Base-by-base conservation (phyloP, 2,113 vertebrate genomes). In the Acanthisitta chloris region DNA sequence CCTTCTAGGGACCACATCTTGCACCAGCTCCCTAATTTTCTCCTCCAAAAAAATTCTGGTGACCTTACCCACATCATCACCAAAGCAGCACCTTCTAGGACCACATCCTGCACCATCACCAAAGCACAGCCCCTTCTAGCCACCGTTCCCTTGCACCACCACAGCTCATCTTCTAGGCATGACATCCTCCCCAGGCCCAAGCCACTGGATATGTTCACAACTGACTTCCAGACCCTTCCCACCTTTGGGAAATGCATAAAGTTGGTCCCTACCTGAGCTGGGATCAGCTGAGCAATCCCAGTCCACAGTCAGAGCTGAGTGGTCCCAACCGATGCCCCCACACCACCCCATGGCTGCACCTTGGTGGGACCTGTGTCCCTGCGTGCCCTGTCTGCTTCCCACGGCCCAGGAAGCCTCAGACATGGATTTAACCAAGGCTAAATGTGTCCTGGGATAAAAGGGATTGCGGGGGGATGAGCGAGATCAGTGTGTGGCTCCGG, bases 361-460 rank as follows among this genome's bases (percentile, higher is more conserved):
- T 2, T 0, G 9, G 10, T 23, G 43, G 65, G 34, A 77, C 15
- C 20, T 1, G 0, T 1, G 7, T 19, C 46, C 45, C 34, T 4
- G 9, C 6, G 7, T 40, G 40, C 20, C 20, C 52, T 23, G 2
- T 2, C 42, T 20, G 23, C 36, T 45, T 54, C 74, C 49, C 40
- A 13, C 0, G 1, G 28, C 33, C 19, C 25, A 8, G 40, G 11
- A 28, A 51, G 34, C 5, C 15, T 29, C 20, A 4, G 33, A 9
- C 4, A 11, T 0, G 0, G 36, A 23, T 54, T 42, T 21, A 58
- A 51, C 25, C 0, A 0, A 23, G 43, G 25, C 7, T 2, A 28
- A 77, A 18, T 0, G 0, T 4, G 45, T 46, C 77, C 36, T 2
- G 9, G 83, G 83, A 80, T 45, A n/a, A 23, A 14, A 17, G 45